These are phyloP conservation scores for Hypercompe scribonia DNA, from an alignment of 2,888 invertebrate species.

Conservation along the genomic window DNA sequence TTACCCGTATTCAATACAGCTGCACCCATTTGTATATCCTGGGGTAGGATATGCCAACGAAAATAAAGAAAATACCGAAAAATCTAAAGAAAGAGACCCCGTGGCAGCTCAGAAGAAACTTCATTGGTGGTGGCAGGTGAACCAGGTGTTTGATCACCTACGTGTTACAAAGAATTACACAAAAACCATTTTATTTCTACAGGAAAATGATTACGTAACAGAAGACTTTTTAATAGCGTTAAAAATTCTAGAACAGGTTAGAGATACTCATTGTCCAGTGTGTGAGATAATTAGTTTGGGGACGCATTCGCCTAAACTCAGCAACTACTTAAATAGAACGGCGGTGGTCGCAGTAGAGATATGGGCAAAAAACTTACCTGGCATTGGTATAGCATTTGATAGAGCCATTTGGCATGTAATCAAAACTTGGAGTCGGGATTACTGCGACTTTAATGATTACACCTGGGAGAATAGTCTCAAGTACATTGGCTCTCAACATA, in stretches of 20 bases:
- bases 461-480: slow-evolving; percentile 62
- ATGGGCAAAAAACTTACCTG: slow-evolving; percentile 48
- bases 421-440: slow-evolving; percentile 50
- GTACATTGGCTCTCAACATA: slow-evolving; percentile 35
- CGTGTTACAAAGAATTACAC: slow-evolving; percentile 38
- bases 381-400: slow-evolving; percentile 60
- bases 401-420: slow-evolving; percentile 59
- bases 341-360: slow-evolving; percentile 42
- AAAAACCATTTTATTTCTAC: slow-evolving; percentile 51
- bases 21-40: slow-evolving; percentile 62
- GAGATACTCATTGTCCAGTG: slow-evolving; percentile 45
- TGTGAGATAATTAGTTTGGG: slow-evolving; percentile 63
- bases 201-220: slow-evolving; percentile 60
- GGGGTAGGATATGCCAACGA: slow-evolving; percentile 48
- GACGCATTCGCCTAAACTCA: slow-evolving; percentile 40
- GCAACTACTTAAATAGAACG: slow-evolving; percentile 33
- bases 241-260: slow-evolving; percentile 44
- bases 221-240: slow-evolving; percentile 59
- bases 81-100: slow-evolving; percentile 41
- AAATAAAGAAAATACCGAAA: background rate
- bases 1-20: slow-evolving; percentile 60
- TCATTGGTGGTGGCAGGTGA: slow-evolving; percentile 70
- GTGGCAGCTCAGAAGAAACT: slow-evolving; percentile 58
- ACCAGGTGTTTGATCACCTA: slow-evolving; percentile 61
- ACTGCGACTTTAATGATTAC: slow-evolving; percentile 61